Evolutionary conservation across 1,140 invertebrate genomes (phyloP).

Genomic region (Drosophila eugracilis): DNA sequence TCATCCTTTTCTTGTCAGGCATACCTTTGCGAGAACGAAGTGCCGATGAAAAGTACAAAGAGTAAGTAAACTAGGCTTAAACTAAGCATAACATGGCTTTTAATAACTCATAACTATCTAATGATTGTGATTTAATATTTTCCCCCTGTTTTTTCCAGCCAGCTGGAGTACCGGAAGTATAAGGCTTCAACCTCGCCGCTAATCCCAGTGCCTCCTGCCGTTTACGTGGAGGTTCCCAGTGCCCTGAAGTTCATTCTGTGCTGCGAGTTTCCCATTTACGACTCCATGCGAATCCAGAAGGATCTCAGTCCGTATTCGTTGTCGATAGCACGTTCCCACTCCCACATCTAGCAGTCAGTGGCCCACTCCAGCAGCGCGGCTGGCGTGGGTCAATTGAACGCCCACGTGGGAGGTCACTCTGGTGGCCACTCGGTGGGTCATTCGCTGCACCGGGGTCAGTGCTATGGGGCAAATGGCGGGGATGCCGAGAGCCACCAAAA

Average conservation of each 20-base stretch:
- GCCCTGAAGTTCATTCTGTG: slow-evolving; percentile 93
- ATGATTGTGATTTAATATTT: slow-evolving; percentile 23
- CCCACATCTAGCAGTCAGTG: slow-evolving; percentile 88
- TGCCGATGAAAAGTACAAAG: slow-evolving; percentile 94
- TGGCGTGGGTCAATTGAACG: slow-evolving; percentile 65
- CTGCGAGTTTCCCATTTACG: slow-evolving; percentile 94
- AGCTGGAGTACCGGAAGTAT: slow-evolving; percentile 93
- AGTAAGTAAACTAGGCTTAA: too few species aligned
- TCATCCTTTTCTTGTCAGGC: slow-evolving; percentile 95
- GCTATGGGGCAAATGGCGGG: slow-evolving; percentile 79
- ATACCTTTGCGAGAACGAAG: slow-evolving; percentile 94
- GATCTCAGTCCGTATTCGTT: slow-evolving; percentile 90
- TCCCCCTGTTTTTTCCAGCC: slow-evolving; percentile 85
- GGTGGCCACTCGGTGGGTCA: slow-evolving; percentile 34
- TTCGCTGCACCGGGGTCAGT: slow-evolving; percentile 73
- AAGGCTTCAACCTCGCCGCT: slow-evolving; percentile 94
- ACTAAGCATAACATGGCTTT: too few species aligned
- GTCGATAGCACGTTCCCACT: slow-evolving; percentile 90
- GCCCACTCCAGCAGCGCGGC: slow-evolving; percentile 76
- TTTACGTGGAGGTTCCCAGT: slow-evolving; percentile 93
- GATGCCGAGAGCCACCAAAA: slow-evolving; percentile 78
- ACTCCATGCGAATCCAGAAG: slow-evolving; percentile 89
- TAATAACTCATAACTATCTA: background rate
- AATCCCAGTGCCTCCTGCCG: slow-evolving; percentile 93
- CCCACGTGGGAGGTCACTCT: too few species aligned